phyloP scores from a whole-genome alignment of 2,113 vertebrate species.

The Aleadryas rufinucha region DNA sequence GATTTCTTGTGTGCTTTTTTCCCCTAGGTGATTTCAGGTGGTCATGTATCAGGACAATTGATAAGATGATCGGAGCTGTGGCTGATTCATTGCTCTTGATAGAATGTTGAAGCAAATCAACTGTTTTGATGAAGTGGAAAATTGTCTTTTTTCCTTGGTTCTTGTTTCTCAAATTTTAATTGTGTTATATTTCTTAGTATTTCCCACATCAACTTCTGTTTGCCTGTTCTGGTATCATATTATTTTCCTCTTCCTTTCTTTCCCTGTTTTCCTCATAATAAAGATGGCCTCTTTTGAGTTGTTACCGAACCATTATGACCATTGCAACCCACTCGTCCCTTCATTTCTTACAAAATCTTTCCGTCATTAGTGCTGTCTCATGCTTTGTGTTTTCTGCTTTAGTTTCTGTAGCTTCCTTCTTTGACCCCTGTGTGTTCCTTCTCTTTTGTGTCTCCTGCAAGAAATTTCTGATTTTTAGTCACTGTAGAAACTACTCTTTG shows the following conservation, averaged over 20 bases:
- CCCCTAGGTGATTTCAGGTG: background rate
- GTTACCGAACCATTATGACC: background rate
- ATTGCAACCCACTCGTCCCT: background rate
- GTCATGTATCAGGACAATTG: background rate
- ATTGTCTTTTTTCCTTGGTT: background rate
- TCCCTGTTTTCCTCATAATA: background rate
- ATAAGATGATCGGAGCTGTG: background rate
- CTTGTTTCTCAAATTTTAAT: background rate
- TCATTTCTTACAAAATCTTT: background rate
- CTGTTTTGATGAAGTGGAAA: background rate
- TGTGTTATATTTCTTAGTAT: background rate
- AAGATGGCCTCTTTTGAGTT: background rate
- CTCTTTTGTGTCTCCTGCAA: background rate
- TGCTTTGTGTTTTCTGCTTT: background rate
- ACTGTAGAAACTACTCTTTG: background rate
- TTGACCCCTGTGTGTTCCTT: background rate
- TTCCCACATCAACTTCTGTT: background rate
- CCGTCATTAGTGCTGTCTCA: background rate
- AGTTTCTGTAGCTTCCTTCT: background rate
- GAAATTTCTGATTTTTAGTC: background rate
- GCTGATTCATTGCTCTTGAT: background rate
- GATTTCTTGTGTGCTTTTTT: background rate
- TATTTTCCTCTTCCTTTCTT: background rate
- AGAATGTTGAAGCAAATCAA: background rate
- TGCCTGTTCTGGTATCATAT: background rate